Evolutionary conservation across 2,797 vertebrate species (phyloP).

Genomic region (Threskiornis aethiopicus): DNA sequence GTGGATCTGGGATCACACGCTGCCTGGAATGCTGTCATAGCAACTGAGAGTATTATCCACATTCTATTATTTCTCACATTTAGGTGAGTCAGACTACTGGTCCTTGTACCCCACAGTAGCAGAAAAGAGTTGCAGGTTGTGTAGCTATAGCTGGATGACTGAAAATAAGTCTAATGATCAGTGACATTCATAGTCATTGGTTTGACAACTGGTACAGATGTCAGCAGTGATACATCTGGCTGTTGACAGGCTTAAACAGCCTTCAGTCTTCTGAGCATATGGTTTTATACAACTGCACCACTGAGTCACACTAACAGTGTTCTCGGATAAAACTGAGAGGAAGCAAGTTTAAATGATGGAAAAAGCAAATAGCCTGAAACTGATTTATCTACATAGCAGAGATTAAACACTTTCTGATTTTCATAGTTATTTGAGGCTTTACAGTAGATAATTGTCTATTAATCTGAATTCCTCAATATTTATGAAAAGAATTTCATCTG

Average conservation of each 20-base stretch:
- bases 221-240: slow-evolving; percentile 30
- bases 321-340: not conserved
- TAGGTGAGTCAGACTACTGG: not conserved
- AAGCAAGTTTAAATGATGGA: not conserved
- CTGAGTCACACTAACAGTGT: not conserved
- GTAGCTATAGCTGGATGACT: not conserved
- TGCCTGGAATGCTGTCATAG: slow-evolving; percentile 27
- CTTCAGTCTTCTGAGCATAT: slow-evolving; percentile 22
- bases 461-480: not conserved
- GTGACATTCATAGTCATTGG: slow-evolving; percentile 16
- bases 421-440: not conserved
- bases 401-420: not conserved
- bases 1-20: not conserved
- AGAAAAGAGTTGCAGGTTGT: not conserved
- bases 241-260: slow-evolving; percentile 27
- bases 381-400: not conserved
- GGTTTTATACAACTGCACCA: slow-evolving; percentile 2
- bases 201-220: slow-evolving; percentile 48
- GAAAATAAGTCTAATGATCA: slow-evolving; percentile 34
- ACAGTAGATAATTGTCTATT: not conserved
- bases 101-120: not conserved
- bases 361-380: not conserved
- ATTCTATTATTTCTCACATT: slow-evolving; percentile 8
- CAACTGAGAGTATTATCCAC: not conserved
- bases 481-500: not conserved